Conservation (phyloP, 2,113 vertebrate species). For the Ptilonorhynchus violaceus region DNA sequence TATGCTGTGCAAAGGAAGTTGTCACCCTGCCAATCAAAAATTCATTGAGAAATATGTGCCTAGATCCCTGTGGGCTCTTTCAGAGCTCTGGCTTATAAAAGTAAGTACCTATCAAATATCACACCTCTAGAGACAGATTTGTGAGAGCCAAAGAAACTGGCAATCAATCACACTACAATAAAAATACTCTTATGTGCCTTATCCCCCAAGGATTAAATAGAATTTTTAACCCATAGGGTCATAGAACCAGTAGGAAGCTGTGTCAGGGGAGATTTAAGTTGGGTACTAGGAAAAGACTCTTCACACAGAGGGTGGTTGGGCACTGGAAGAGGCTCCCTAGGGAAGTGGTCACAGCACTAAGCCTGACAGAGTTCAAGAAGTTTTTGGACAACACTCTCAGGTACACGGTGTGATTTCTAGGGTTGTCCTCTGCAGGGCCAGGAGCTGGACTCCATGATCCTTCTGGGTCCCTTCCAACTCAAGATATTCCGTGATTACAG, state of each 20-base stretch:
- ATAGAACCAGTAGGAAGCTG: background rate
- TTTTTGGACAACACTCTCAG: background rate
- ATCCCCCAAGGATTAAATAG: background rate
- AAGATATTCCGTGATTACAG: background rate
- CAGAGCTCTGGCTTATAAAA: background rate
- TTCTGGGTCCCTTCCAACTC: background rate
- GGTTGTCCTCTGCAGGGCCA: background rate
- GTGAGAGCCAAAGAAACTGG: background rate
- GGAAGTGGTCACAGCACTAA: accelerated
- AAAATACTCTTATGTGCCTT: background rate
- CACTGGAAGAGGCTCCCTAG: background rate
- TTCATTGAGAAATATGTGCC: background rate
- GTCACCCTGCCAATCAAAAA: background rate
- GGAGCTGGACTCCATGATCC: too few relatives aligned
- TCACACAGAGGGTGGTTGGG: background rate
- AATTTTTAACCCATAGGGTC: background rate
- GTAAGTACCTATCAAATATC: background rate
- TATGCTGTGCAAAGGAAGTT: background rate
- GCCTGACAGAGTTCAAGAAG: background rate
- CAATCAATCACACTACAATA: background rate
- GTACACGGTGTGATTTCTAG: background rate
- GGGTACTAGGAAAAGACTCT: background rate
- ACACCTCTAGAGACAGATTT: background rate
- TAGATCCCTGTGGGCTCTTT: background rate
- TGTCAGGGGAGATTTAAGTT: background rate